Conservation (phyloP, 2,888 invertebrate species). For the Drosophila histrio region DNA sequence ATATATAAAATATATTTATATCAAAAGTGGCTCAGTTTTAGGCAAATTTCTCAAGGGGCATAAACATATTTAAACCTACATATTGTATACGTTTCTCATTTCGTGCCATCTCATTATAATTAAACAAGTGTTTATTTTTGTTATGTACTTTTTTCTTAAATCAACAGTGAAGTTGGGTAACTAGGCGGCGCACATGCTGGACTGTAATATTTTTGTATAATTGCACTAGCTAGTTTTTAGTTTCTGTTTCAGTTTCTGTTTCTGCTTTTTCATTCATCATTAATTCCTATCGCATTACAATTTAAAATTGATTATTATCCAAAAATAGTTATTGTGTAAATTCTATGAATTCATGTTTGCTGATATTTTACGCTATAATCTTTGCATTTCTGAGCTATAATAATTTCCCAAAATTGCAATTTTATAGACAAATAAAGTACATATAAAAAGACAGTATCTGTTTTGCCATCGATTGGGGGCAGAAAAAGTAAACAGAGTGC, state of each 20-base stretch:
- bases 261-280: slow-evolving; percentile 7
- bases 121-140: slow-evolving; percentile 20
- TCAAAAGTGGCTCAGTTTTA: slow-evolving; percentile 66
- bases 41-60: slow-evolving; percentile 41
- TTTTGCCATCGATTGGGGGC: slow-evolving; percentile 20
- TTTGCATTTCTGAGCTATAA: slow-evolving; percentile 40
- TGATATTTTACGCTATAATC: slow-evolving; percentile 55
- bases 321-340: slow-evolving; percentile 73
- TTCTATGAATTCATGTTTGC: slow-evolving; percentile 64
- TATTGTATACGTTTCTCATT: slow-evolving; percentile 53
- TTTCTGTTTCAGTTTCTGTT: background rate
- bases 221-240: slow-evolving; percentile 55
- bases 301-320: slow-evolving; percentile 65
- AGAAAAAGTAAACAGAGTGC: slow-evolving; percentile 51
- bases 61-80: slow-evolving; percentile 62
- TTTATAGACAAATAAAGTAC: slow-evolving; percentile 67
- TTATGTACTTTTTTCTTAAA: slow-evolving; percentile 64
- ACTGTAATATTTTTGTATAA: slow-evolving; percentile 48
- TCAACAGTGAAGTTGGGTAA: slow-evolving; percentile 58
- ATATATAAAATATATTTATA: slow-evolving; percentile 59
- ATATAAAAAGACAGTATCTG: slow-evolving; percentile 63
- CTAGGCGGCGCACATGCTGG: slow-evolving; percentile 35
- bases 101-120: slow-evolving; percentile 31
- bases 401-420: slow-evolving; percentile 43
- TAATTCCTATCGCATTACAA: slow-evolving; percentile 43